These are phyloP conservation scores for Ametastegia equiseti DNA, from an alignment of 2,888 invertebrate species.

Conservation along the genomic window DNA sequence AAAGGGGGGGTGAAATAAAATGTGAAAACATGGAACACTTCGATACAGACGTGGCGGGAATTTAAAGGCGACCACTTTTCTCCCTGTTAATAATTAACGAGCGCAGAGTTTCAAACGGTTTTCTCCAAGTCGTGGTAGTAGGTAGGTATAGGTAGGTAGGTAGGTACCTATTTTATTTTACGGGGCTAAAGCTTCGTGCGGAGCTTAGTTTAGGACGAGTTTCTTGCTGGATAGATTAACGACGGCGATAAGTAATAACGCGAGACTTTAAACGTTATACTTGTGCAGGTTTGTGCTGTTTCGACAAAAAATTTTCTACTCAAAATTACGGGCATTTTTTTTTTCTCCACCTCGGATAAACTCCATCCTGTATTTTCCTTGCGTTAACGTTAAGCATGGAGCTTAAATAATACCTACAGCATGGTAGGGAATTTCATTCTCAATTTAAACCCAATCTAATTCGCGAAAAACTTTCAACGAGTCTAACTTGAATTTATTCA, in stretches of 20 bases:
- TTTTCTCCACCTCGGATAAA: neutral
- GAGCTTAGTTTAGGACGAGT: neutral
- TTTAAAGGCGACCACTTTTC: neutral
- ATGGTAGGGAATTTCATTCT: slow-evolving; percentile 56
- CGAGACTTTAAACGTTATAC: neutral
- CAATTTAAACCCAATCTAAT: slow-evolving; percentile 61
- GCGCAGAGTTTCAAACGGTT: slow-evolving; percentile 9
- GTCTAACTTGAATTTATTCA: slow-evolving; percentile 53
- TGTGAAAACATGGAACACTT: neutral
- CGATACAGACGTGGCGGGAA: neutral
- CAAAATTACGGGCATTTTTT: neutral
- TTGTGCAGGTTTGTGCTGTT: neutral
- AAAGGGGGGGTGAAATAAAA: neutral
- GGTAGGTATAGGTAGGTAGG: too few species aligned
- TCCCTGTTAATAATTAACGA: neutral
- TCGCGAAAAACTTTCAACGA: slow-evolving; percentile 59
- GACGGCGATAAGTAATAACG: neutral
- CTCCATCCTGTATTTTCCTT: neutral
- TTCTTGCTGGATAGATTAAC: neutral
- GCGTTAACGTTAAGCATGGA: neutral
- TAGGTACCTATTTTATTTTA: too few species aligned
- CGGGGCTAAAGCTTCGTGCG: neutral
- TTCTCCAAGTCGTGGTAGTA: neutral
- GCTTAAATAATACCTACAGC: neutral
- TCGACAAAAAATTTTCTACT: neutral